These are phyloP conservation scores for Apostichopus leukothele DNA, from an alignment of 53 echinoderm and acorn worm genomes.

Conservation along the genomic window DNA sequence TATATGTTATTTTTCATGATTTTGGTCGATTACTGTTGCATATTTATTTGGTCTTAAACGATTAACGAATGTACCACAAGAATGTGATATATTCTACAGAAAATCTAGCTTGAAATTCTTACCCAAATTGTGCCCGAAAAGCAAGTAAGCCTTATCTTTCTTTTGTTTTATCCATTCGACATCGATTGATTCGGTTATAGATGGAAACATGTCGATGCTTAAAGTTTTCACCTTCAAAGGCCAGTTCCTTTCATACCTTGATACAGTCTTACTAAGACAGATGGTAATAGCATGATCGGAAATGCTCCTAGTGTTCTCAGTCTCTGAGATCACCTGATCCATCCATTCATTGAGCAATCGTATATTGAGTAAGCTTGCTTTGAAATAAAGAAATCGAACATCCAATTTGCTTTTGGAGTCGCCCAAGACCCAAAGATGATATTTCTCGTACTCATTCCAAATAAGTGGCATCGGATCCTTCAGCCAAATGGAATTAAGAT, in stretches of 20 bases:
- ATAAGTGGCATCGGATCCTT: slow-evolving; percentile 5
- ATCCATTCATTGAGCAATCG: background rate
- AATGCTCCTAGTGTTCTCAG: background rate
- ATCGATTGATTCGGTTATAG: background rate
- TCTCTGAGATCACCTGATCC: background rate
- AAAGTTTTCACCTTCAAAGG: background rate
- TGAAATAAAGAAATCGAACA: background rate
- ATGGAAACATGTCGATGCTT: background rate
- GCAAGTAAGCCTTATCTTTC: background rate
- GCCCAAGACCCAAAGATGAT: background rate
- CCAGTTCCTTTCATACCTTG: background rate
- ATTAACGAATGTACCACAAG: too few relatives aligned
- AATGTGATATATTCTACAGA: too few relatives aligned
- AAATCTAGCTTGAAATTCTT: background rate
- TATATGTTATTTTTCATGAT: background rate
- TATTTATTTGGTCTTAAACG: too few relatives aligned
- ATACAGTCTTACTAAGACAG: background rate
- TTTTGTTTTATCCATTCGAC: background rate
- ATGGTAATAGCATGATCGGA: background rate
- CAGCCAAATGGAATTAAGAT: slow-evolving; percentile 2
- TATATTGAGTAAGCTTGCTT: slow-evolving; percentile 5
- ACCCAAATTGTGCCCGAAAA: slow-evolving; percentile 2
- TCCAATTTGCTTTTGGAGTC: background rate
- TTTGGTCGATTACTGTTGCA: background rate
- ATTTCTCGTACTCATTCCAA: background rate